These are phyloP conservation scores for Lagria hirta DNA, from an alignment of 2,888 invertebrate genomes.

Conservation along the genomic window DNA sequence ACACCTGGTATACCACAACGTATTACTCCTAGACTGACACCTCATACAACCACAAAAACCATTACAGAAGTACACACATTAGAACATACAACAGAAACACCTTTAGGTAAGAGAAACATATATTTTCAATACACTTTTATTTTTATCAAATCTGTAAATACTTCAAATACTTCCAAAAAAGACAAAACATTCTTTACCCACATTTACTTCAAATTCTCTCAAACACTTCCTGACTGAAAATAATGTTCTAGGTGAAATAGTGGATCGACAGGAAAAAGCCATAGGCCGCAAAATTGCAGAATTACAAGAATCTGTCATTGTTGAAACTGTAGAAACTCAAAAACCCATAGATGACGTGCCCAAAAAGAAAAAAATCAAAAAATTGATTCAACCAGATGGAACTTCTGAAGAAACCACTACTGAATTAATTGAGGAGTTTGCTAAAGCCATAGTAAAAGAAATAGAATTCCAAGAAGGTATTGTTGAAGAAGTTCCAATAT, in stretches of 20 bases:
- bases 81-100: constrained; percentile 43
- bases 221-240: background rate
- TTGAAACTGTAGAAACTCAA: constrained; percentile 42
- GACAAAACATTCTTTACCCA: constrained; percentile 2
- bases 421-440: too few species aligned
- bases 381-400: constrained; percentile 39
- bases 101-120: constrained; percentile 40
- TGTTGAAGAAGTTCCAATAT: too few species aligned
- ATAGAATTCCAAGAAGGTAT: too few species aligned
- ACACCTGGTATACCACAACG: constrained; percentile 22
- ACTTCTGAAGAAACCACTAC: constrained; percentile 35
- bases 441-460: too few species aligned
- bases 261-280: constrained; percentile 29
- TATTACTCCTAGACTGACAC: constrained; percentile 38
- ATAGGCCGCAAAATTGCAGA: constrained; percentile 38
- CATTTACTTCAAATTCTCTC: background rate
- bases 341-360: constrained; percentile 33
- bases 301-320: constrained; percentile 39
- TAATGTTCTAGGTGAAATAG: constrained; percentile 36
- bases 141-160: constrained; percentile 12
- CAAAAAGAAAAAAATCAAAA: constrained; percentile 19
- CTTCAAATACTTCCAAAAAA: constrained; percentile 4
- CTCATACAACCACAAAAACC: constrained; percentile 41
- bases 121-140: constrained; percentile 18
- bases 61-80: constrained; percentile 45